phyloP scores from a whole-genome alignment of 1,140 invertebrate species.

The Odontomachus brunneus region DNA sequence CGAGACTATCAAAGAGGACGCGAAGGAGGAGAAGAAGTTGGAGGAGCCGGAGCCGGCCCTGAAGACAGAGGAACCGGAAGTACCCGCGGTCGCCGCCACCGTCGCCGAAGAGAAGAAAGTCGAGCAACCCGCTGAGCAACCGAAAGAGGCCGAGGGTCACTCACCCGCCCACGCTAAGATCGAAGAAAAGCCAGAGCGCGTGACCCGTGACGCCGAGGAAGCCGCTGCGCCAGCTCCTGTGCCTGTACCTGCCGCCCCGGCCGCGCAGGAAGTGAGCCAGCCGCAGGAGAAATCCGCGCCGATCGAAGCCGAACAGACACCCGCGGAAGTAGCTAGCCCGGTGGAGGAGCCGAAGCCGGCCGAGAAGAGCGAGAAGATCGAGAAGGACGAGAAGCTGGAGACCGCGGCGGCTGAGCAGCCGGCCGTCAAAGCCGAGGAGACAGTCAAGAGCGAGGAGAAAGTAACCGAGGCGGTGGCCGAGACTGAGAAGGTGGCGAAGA shows the following conservation, averaged over 20 bases:
- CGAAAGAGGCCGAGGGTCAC: slow-evolving; percentile 38
- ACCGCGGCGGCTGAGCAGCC: slow-evolving; percentile 71
- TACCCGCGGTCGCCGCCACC: neutral
- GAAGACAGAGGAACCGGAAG: slow-evolving; percentile 54
- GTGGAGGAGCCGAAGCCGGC: slow-evolving; percentile 48
- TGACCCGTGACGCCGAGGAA: slow-evolving; percentile 80
- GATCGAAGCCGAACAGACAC: slow-evolving; percentile 43
- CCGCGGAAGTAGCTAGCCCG: neutral
- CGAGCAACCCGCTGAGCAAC: slow-evolving; percentile 48
- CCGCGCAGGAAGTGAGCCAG: slow-evolving; percentile 42
- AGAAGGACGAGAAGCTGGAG: slow-evolving; percentile 56
- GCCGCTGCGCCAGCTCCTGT: slow-evolving; percentile 30
- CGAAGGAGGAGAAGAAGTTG: slow-evolving; percentile 69
- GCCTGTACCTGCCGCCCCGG: neutral
- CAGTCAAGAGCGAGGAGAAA: slow-evolving; percentile 62
- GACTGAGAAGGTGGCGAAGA: slow-evolving; percentile 50
- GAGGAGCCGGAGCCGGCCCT: slow-evolving; percentile 51
- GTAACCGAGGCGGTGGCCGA: neutral
- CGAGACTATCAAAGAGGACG: slow-evolving; percentile 57
- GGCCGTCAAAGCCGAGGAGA: slow-evolving; percentile 45
- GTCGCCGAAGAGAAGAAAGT: slow-evolving; percentile 52
- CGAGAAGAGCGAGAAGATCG: slow-evolving; percentile 66
- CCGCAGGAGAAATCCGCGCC: slow-evolving; percentile 31
- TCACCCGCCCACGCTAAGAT: slow-evolving; percentile 56
- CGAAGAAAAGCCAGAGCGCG: slow-evolving; percentile 79